A percentile compares a stretch with the other conserved stretches of the same genome.
These are phyloP conservation scores for Stegostoma tigrinum DNA, from an alignment of 2,113 vertebrate genomes.

Conservation along the genomic window DNA sequence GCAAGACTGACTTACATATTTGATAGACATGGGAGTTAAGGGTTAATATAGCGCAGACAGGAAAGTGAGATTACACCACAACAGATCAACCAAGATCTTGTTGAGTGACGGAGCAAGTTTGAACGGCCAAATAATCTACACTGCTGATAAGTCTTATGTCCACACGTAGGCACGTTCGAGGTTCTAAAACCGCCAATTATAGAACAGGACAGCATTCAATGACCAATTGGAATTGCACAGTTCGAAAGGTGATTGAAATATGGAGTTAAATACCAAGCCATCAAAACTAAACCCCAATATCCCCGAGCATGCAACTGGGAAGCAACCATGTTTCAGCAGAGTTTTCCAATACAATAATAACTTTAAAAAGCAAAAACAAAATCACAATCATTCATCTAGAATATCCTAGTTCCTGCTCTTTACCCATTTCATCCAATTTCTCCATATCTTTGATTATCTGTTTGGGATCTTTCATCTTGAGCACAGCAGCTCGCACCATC, in stretches of 20 bases:
- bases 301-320: not conserved
- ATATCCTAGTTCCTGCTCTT: constrained; percentile 41
- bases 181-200: not conserved
- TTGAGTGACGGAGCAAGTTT: too few relatives aligned
- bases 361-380: not conserved
- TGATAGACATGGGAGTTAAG: too few relatives aligned
- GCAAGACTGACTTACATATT: too few relatives aligned
- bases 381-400: not conserved
- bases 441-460: constrained; percentile 98
- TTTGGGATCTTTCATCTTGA: constrained; percentile 99
- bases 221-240: not conserved
- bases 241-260: not conserved
- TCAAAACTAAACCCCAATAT: not conserved
- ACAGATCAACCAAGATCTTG: too few relatives aligned
- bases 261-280: not conserved
- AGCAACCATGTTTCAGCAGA: not conserved
- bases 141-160: too few relatives aligned
- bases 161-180: not conserved
- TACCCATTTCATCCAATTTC: constrained; percentile 98
- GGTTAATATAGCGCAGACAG: too few relatives aligned
- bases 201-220: not conserved
- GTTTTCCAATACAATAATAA: not conserved
- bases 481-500: constrained; percentile 96
- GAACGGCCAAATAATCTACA: too few relatives aligned
- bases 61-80: too few relatives aligned